Evolutionary conservation across 2,797 vertebrate species (phyloP).

Genomic region (Hozukius guyotensis): DNA sequence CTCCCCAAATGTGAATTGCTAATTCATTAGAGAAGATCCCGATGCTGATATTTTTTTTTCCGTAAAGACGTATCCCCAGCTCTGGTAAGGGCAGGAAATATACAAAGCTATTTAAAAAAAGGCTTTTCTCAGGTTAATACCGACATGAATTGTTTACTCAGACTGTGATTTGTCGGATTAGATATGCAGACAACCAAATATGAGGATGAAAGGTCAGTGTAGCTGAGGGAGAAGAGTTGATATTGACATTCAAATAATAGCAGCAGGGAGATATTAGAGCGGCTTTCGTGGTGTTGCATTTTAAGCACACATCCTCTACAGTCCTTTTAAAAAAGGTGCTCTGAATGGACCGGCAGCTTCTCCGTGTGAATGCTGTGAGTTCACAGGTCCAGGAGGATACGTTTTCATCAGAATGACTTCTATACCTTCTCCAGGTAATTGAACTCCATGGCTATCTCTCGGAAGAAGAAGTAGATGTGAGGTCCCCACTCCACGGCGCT

Average conservation of each 20-base stretch:
- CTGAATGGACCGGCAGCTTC: constrained; percentile 13
- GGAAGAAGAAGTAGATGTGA: constrained; percentile 98
- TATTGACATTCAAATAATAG: constrained; percentile 64
- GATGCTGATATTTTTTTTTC: constrained; percentile 11
- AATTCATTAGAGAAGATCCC: constrained; percentile 53
- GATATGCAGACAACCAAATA: constrained; percentile 58
- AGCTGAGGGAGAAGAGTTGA: constrained; percentile 38
- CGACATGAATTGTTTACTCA: constrained; percentile 48
- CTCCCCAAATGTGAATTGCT: constrained; percentile 47
- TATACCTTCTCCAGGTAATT: constrained; percentile 97
- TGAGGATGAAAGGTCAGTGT: constrained; percentile 58
- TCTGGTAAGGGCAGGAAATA: neutral
- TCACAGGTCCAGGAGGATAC: neutral
- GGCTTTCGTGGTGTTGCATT: constrained; percentile 1
- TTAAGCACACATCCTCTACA: neutral
- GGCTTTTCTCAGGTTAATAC: constrained; percentile 40
- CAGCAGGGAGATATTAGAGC: constrained; percentile 17
- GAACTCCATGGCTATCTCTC: constrained; percentile 98
- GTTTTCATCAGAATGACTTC: constrained; percentile 8
- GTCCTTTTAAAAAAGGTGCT: constrained; percentile 22
- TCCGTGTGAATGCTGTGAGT: neutral
- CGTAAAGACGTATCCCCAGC: constrained; percentile 18
- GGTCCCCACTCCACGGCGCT: constrained; percentile 93
- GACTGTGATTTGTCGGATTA: constrained; percentile 54
- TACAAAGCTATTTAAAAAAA: neutral